These are phyloP conservation scores for Mesoclemmys tuberculata DNA, from an alignment of 2,113 vertebrate genomes.

Conservation along the genomic window DNA sequence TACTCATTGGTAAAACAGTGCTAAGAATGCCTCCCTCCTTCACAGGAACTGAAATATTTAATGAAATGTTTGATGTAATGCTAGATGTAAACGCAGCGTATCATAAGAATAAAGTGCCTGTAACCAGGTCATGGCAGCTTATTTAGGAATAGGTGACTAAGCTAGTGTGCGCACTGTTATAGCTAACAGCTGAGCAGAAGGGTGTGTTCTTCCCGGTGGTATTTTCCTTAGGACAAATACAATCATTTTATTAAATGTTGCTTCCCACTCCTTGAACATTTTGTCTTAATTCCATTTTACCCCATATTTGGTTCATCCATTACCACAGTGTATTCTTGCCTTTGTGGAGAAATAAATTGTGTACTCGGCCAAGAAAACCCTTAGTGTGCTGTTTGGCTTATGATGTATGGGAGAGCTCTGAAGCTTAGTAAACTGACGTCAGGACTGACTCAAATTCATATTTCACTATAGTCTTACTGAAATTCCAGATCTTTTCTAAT, in stretches of 20 bases:
- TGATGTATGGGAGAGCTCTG: background rate
- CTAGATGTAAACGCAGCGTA: background rate
- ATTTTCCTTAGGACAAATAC: background rate
- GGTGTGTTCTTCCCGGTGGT: background rate
- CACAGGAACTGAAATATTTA: background rate
- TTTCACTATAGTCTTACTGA: background rate
- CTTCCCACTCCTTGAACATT: background rate
- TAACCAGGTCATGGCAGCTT: background rate
- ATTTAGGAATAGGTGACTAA: background rate
- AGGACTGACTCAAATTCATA: background rate
- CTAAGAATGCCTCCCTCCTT: background rate
- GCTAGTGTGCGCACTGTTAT: background rate
- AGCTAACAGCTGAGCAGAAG: background rate
- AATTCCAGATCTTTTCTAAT: background rate
- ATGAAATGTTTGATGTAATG: background rate
- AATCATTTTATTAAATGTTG: background rate
- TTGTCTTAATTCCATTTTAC: background rate
- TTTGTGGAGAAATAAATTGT: background rate
- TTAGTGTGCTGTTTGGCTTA: background rate
- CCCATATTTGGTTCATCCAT: background rate
- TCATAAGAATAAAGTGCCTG: background rate
- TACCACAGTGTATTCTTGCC: background rate
- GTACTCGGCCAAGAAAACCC: too few species aligned
- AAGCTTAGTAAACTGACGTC: background rate
- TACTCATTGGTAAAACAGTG: background rate